Conservation (phyloP, 1,140 invertebrate species). For the Probaryconus sp. region DNA sequence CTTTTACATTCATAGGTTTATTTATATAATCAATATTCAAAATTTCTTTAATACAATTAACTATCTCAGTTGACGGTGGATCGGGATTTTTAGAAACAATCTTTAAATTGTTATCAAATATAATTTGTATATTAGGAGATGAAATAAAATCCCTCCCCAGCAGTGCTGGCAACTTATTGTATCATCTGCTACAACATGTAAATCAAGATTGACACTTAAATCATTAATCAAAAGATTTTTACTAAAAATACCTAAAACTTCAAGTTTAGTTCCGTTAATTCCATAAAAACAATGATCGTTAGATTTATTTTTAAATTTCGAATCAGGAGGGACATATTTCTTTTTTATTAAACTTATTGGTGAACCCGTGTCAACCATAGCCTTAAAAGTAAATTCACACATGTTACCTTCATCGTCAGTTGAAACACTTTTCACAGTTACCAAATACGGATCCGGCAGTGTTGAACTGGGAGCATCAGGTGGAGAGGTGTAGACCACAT, state of each 20-base stretch:
- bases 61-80: background rate
- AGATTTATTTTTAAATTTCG: background rate
- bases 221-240: conserved; percentile 1
- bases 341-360: conserved; percentile 5
- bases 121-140: background rate
- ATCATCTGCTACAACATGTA: conserved; percentile 6
- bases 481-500: background rate
- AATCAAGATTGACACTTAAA: background rate
- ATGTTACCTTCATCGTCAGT: background rate
- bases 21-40: conserved; percentile 1
- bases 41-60: background rate
- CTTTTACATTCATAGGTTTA: background rate
- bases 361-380: conserved; percentile 1
- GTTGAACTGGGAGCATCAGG: background rate
- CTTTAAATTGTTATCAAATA: too few relatives aligned
- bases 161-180: background rate
- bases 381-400: background rate
- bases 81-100: background rate
- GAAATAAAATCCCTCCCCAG: conserved; percentile 12
- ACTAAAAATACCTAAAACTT: conserved; percentile 4
- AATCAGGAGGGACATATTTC: background rate
- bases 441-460: background rate
- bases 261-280: background rate
- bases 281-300: background rate
- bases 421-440: background rate